A percentile compares a stretch with the other conserved stretches of the same genome.
phyloP scores from a whole-genome alignment of 2,888 invertebrate genomes.

The Phyto melanocephala region DNA sequence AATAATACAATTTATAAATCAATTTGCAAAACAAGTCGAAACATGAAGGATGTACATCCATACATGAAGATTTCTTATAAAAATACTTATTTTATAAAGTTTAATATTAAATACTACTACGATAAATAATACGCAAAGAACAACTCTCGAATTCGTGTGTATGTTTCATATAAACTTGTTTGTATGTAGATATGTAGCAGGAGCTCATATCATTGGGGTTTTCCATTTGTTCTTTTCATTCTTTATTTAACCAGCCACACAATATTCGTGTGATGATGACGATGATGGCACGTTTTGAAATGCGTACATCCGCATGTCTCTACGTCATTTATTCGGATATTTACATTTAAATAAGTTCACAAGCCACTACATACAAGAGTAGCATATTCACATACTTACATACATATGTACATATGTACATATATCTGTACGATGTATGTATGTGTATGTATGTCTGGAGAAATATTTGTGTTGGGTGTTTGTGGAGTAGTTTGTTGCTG shows the following conservation, averaged over 20 bases:
- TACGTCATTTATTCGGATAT: not conserved
- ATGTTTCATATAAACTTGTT: not conserved
- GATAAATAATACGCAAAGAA: not conserved
- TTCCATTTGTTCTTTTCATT: slow-evolving; percentile 17
- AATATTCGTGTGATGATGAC: not conserved
- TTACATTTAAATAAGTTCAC: too few relatives aligned
- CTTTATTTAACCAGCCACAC: not conserved
- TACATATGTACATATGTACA: not conserved
- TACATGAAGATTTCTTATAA: not conserved
- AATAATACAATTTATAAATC: not conserved
- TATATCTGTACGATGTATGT: not conserved
- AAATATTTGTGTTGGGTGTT: too few relatives aligned
- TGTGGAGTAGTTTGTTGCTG: too few relatives aligned
- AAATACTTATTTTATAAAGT: not conserved
- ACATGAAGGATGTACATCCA: too few relatives aligned
- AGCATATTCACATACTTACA: not conserved
- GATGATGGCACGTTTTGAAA: slow-evolving; percentile 25
- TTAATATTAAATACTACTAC: too few relatives aligned
- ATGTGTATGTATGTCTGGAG: too few relatives aligned
- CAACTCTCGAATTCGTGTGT: too few relatives aligned
- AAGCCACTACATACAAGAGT: not conserved
- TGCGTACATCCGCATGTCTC: slow-evolving; percentile 21
- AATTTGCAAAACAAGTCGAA: not conserved
- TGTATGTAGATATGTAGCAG: not conserved
- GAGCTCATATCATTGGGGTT: not conserved